These are phyloP conservation scores for Troilus luridus DNA, from an alignment of 2,888 invertebrate genomes.

Conservation along the genomic window DNA sequence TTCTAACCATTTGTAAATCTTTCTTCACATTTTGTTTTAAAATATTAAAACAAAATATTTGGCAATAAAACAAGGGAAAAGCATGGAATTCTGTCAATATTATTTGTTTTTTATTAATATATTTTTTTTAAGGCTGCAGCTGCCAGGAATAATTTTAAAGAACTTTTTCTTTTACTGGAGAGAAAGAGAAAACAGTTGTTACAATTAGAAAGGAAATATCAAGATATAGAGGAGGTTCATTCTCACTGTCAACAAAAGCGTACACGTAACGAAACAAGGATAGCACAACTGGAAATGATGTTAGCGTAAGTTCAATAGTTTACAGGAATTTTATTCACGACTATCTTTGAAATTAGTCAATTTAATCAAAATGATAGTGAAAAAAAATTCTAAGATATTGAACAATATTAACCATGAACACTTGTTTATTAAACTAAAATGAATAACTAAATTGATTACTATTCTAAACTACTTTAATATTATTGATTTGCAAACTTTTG, in stretches of 20 bases:
- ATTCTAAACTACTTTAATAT: background rate
- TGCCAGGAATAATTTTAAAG: slow-evolving; percentile 18
- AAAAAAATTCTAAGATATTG: background rate
- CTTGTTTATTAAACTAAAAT: background rate
- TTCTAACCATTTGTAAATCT: too few relatives aligned
- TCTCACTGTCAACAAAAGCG: slow-evolving; percentile 44
- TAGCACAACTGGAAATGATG: slow-evolving; percentile 44
- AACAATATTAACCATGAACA: background rate
- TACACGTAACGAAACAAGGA: slow-evolving; percentile 48
- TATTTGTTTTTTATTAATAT: background rate
- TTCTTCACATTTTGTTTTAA: too few relatives aligned
- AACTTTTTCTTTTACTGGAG: slow-evolving; percentile 46
- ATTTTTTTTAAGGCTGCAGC: background rate
- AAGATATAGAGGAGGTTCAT: slow-evolving; percentile 50
- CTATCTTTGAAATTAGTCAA: background rate
- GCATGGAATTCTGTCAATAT: background rate
- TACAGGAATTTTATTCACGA: background rate
- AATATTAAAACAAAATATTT: background rate
- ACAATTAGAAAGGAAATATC: slow-evolving; percentile 37
- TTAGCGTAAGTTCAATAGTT: slow-evolving; percentile 44
- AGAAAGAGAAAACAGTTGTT: slow-evolving; percentile 40
- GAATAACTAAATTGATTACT: background rate
- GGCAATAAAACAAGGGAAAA: background rate
- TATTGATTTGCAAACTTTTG: background rate
- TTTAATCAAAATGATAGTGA: background rate